Evolutionary conservation across 2,888 invertebrate genomes (phyloP).

Genomic region (Neria commutata): DNA sequence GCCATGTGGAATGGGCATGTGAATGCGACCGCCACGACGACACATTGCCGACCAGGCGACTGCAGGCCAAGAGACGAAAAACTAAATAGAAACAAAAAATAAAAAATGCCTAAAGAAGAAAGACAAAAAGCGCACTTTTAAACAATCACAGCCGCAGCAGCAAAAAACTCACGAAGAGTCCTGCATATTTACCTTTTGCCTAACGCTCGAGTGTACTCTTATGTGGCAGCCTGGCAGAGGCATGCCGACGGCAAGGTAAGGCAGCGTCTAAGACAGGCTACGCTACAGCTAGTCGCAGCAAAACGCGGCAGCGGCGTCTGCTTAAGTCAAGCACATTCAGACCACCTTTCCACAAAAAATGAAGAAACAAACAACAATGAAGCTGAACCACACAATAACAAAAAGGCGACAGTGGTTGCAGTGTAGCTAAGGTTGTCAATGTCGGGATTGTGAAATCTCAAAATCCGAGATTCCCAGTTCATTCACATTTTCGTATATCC

Average conservation of each 20-base stretch:
- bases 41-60: slow-evolving; percentile 6
- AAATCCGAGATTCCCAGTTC: too few relatives aligned
- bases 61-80: neutral
- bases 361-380: slow-evolving; percentile 11
- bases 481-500: too few relatives aligned
- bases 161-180: too few relatives aligned
- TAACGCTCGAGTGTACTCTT: neutral
- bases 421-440: too few relatives aligned
- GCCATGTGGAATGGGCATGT: neutral
- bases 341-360: too few relatives aligned
- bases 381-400: slow-evolving; percentile 14
- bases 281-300: neutral
- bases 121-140: slow-evolving; percentile 1
- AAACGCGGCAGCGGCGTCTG: neutral
- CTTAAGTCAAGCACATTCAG: neutral
- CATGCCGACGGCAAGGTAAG: neutral
- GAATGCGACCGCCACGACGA: slow-evolving; percentile 13
- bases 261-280: neutral
- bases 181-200: neutral
- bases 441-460: too few relatives aligned
- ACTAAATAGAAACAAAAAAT: slow-evolving; percentile 12
- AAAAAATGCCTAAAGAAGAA: slow-evolving; percentile 14
- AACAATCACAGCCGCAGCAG: too few relatives aligned
- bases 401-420: too few relatives aligned
- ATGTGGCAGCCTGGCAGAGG: neutral